Evolutionary conservation across 2,113 vertebrate species (phyloP), one percentile per base, ranked within the genome.

Genomic region (Platichthys stellatus): DNA sequence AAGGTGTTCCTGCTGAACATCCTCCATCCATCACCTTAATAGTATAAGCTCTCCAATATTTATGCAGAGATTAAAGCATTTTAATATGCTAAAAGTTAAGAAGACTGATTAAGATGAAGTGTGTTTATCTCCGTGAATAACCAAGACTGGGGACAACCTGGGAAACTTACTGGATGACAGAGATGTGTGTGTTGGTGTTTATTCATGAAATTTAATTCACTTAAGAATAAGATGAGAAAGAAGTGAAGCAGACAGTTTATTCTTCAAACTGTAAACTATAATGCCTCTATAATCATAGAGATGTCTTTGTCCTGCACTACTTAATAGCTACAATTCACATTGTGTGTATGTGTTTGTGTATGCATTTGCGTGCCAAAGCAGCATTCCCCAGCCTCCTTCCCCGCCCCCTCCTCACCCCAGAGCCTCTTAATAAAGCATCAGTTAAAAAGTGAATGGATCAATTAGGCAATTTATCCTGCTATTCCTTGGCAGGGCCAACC

Each of bases 371-470:
- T 53, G 69, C 61, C 72, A 68, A 56, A 75, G 31, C 74, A 59
- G 35, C 49, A 73, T 66, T 58, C 61, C 62, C 64, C 51, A 76
- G 61, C 66, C 49, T 20, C 68, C 24, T 67, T 43, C 72, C 81
- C 35, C 49, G 82, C 74, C 74, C 78, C 72, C 18, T 38, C 63
- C 76, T 84, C 86, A 53, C 78, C 76, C 78, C 80, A 77, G 67
- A 79, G 72, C 79, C 75, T 89, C 87, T 92, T 90, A 89, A 92
- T 93, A 90, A 92, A 90, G 87, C 76, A 78, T 88, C 86, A 87
- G 86, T 92, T 92, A 88, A 92, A 92, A 89, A 90, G 87, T 89
- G 88, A 93, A 93, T 90, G 87, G 92, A 94, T 94, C 94, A 94
- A 94, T 94, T 94, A 94, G 88, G 79, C 88, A 91, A 92, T 94